Evolutionary conservation across 2,797 vertebrate genomes (phyloP), one percentile per base, ranked within the genome.

Genomic region (Halcyon smyrnensis): DNA sequence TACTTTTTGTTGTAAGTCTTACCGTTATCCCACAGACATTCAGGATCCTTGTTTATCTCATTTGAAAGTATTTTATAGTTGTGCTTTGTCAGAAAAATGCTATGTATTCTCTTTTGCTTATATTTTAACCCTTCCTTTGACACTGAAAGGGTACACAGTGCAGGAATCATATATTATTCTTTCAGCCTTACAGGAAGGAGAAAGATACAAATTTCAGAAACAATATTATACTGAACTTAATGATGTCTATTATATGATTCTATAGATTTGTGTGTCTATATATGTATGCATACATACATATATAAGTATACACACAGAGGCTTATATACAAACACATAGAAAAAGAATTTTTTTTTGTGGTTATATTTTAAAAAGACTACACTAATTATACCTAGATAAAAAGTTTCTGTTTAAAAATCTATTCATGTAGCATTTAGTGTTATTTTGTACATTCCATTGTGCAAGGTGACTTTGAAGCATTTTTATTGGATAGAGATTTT

Each of bases 401-500:
- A 87, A 36, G 5, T 30, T 70, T 68, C 70, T 77, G 15, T 76
- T 94, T 89, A 84, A 87, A 96, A 95, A 64, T 91, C 64, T 79
- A 64, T 74, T 45, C 19, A 41, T 53, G 81, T 80, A 71, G 3
- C 57, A 79, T 90, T 88, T 93, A 81, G 21, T 87, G 15, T 65
- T 92, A 84, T 77, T 93, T 91, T 6, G 6, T 62, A 41, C 8
- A 3, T 78, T 88, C 8, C 14, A 28, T 71, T 89, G 90, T 74
- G 41, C 59, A 92, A 95, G 81, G 80, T 96, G 91, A 95, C 92
- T 95, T 95, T 97, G 85, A 64, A 95, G 15, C 43, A 68, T 77
- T 85, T 97, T 95, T 95, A 91, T 80, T 96, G 74, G 63, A 91
- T 37, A 78, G 92, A 93, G 56, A 89, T 64, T 93, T 95, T 95